Base-by-base conservation (phyloP, 1,140 invertebrate species). In the Drosophila pseudoananassae region DNA sequence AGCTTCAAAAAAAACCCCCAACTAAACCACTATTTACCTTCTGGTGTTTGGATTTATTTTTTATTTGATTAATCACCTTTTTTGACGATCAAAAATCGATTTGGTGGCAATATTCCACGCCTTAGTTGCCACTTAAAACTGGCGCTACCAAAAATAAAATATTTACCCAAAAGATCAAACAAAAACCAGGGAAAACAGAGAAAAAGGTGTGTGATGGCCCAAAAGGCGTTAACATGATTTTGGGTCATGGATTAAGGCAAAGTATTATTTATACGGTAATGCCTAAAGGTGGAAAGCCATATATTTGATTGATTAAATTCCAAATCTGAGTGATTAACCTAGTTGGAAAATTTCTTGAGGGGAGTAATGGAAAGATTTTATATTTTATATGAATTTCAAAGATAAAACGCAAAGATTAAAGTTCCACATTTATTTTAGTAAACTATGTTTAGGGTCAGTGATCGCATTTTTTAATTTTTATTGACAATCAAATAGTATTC, bases 261-360 rank as follows among this genome's bases (percentile, higher is more conserved):
- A 36, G 14, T 43, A 46, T 59, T 29, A 7, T 46, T 49, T 17
- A 10, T 27, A 38, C 47, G 25, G 15, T 7, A 54, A 49, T 29
- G 43, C 69, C 70, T 27, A 10, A 63, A 50, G 70, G 33, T 73
- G 68, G 68, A 73, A 73, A 73, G 70, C 61, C 53, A 17, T 25
- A 20, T 23, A 12, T 40, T n/a, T 72, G 70, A 73, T 73, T 73
- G 25, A 73, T 73, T 10, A 36, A 23, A 40, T 4, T 9, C 2
- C 47, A 46, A 17, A 25, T 14, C 4, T 15, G 2, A 7, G 0
- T 8, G 0, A 55, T 55, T 33, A 15, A 47, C 36, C 9, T 1
- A 45, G 38, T 10, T 15, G 17, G 9, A 51, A 51, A 51, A 43
- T 43, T 17, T 8, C 4, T 12, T 2, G 14, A 45, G 9, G 36